A percentile compares a stretch with the other conserved stretches of the same genome.
These are phyloP conservation scores for Agrypnus murinus DNA, from an alignment of 2,888 invertebrate genomes.

Conservation along the genomic window DNA sequence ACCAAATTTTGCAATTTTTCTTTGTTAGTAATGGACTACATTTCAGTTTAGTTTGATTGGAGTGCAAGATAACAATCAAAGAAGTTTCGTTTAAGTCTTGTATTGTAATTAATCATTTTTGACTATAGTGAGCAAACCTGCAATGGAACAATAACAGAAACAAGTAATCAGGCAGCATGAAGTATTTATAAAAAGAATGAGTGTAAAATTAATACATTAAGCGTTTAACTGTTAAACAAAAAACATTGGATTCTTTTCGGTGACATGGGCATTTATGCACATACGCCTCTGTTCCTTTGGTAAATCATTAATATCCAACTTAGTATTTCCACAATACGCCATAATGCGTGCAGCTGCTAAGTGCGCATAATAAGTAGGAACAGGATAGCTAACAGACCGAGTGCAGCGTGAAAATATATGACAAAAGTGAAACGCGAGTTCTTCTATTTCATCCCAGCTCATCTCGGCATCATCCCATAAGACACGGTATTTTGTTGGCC, in stretches of 20 bases:
- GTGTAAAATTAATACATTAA: too few species aligned
- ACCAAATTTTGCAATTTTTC: too few species aligned
- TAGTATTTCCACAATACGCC: conserved; percentile 68
- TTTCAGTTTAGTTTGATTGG: too few species aligned
- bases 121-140: too few species aligned
- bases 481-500: conserved; percentile 90
- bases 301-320: conserved; percentile 71
- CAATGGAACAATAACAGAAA: too few species aligned
- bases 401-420: conserved; percentile 90
- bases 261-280: conserved; percentile 73
- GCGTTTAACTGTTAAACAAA: too few species aligned
- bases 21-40: too few species aligned
- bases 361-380: conserved; percentile 92
- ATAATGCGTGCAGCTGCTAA: conserved; percentile 85
- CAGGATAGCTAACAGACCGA: conserved; percentile 88
- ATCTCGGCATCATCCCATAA: conserved; percentile 86
- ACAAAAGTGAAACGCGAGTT: conserved; percentile 87
- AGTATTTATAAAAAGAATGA: too few species aligned
- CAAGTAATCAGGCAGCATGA: too few species aligned
- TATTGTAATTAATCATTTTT: too few species aligned
- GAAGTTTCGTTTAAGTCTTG: too few species aligned
- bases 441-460: conserved; percentile 83
- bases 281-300: conserved; percentile 72
- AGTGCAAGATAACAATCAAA: too few species aligned
- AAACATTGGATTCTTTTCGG: conserved; percentile 78